Percentiles rank a stretch among this genome's conserved stretches.
These are phyloP conservation scores for Lepidiolamprologus cunningtoni DNA, from an alignment of 2,113 vertebrate species.

Conservation along the genomic window DNA sequence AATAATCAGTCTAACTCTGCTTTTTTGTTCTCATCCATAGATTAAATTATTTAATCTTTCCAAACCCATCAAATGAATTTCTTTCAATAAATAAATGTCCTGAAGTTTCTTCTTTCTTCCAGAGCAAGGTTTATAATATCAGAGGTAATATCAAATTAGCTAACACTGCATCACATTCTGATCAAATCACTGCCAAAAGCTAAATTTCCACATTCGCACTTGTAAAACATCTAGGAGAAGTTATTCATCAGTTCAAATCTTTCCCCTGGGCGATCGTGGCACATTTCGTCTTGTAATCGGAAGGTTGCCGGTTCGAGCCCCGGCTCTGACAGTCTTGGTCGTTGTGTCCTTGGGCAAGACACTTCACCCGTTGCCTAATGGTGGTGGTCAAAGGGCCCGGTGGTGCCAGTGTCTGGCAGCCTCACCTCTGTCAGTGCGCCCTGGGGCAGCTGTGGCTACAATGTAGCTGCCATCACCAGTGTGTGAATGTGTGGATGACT, in stretches of 20 bases:
- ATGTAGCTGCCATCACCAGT: neutral
- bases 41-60: neutral
- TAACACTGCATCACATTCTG: neutral
- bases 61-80: neutral
- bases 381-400: neutral
- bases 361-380: neutral
- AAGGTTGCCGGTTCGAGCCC: neutral
- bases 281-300: fast-evolving
- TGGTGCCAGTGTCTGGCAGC: neutral
- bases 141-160: neutral
- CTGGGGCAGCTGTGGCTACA: neutral
- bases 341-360: neutral
- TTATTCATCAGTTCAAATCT: neutral
- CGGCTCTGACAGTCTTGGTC: neutral
- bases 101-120: neutral
- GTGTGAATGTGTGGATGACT: neutral
- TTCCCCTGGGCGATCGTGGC: neutral
- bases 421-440: fast-evolving
- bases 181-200: neutral
- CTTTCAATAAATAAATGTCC: neutral
- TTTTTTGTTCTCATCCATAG: neutral
- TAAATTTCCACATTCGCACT: neutral
- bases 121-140: neutral
- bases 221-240: neutral
- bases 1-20: neutral